phyloP scores from a whole-genome alignment of 2,888 invertebrate genomes.

The Microchrysa polita region DNA sequence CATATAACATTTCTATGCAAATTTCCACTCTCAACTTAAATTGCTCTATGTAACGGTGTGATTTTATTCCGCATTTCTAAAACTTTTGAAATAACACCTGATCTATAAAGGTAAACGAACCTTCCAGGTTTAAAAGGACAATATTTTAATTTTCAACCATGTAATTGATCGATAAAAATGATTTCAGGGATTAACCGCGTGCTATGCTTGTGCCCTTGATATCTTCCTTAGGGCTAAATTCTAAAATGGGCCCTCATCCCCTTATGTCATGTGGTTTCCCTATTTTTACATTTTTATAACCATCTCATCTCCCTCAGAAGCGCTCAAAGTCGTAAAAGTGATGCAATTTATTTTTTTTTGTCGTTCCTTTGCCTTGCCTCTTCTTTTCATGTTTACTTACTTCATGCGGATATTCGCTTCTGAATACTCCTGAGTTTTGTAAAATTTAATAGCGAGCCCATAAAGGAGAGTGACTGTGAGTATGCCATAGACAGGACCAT shows the following conservation, averaged over 20 bases:
- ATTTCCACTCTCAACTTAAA: conserved; percentile 1
- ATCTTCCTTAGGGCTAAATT: neutral
- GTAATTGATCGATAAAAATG: neutral
- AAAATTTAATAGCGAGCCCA: conserved; percentile 6
- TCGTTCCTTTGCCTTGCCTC: neutral
- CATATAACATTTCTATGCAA: neutral
- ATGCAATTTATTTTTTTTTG: conserved; percentile 11
- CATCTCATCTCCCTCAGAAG: neutral
- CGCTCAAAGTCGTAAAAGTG: conserved; percentile 6
- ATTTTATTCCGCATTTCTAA: neutral
- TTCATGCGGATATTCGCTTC: too few species aligned
- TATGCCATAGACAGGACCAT: too few species aligned
- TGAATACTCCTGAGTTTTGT: conserved; percentile 1
- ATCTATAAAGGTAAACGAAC: too few species aligned
- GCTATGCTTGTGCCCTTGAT: neutral
- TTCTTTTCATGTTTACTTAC: neutral
- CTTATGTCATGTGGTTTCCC: neutral
- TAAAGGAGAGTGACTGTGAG: neutral
- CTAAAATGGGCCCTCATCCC: neutral
- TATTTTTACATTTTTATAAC: conserved; percentile 8
- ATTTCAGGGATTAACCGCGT: neutral
- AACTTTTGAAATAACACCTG: neutral
- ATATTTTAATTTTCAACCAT: conserved; percentile 6
- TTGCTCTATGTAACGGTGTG: neutral
- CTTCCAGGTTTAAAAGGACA: neutral